A percentile compares a stretch with the other conserved stretches of the same genome.
Conservation (phyloP, 2,797 vertebrate genomes). For the Syngnathus rostellatus region DNA sequence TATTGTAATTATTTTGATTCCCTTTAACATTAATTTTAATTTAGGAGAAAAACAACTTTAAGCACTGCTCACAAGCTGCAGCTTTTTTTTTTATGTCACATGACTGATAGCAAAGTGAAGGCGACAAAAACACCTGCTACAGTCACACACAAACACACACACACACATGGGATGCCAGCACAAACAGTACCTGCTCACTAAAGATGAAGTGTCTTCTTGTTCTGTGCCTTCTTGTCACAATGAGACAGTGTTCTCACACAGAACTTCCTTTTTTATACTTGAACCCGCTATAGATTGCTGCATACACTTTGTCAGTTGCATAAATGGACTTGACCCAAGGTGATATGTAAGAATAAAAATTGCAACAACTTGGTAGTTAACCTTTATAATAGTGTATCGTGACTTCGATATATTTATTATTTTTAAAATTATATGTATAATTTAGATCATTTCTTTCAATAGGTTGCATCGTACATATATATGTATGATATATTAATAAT, state of each 20-base stretch:
- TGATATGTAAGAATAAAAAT: background rate
- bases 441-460: too few relatives aligned
- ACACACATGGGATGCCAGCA: background rate
- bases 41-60: background rate
- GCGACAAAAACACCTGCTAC: constrained; percentile 4
- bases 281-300: background rate
- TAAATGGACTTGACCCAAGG: background rate
- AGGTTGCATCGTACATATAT: too few relatives aligned
- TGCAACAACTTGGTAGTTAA: too few relatives aligned
- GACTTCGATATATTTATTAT: too few relatives aligned
- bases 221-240: background rate
- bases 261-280: constrained; percentile 1
- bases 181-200: background rate
- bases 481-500: too few relatives aligned
- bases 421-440: too few relatives aligned
- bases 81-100: background rate
- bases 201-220: background rate
- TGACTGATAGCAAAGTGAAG: background rate
- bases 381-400: too few relatives aligned
- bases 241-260: background rate
- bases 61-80: background rate
- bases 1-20: background rate
- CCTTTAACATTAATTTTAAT: background rate
- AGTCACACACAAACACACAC: background rate
- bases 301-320: background rate